These are phyloP conservation scores for Gambusia holbrooki DNA, from an alignment of 2,113 vertebrate species.

Conservation along the genomic window DNA sequence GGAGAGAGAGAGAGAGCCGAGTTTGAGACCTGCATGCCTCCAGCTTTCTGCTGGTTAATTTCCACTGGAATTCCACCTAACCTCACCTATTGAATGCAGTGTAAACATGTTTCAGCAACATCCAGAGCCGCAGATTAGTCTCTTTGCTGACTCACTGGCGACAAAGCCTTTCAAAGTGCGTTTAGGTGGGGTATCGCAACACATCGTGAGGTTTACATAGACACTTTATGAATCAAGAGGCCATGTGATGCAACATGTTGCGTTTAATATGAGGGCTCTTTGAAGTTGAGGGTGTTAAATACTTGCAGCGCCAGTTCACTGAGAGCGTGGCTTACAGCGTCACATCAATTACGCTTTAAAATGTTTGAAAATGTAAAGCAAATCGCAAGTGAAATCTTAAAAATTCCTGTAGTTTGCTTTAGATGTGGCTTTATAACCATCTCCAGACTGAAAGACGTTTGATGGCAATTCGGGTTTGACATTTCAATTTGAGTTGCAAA, in stretches of 20 bases:
- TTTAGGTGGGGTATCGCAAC: constrained; percentile 45
- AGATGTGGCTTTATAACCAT: no score
- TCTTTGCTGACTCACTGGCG: constrained; percentile 7
- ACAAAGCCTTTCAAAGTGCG: constrained; percentile 20
- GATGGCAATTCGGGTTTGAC: no score
- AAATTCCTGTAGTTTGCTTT: no score
- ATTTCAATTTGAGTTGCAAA: no score
- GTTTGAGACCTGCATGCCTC: constrained; percentile 36
- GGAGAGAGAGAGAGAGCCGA: neutral
- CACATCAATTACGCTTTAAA: neutral
- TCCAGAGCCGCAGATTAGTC: constrained; percentile 15
- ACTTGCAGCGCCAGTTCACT: constrained; percentile 53
- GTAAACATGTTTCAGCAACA: constrained; percentile 65
- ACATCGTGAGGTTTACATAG: constrained; percentile 51
- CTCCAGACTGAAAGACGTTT: no score
- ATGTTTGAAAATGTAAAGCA: neutral
- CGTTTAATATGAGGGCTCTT: constrained; percentile 59
- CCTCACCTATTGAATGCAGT: constrained; percentile 28
- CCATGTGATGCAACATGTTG: constrained; percentile 62
- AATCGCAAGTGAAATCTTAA: neutral
- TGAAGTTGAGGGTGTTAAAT: constrained; percentile 57
- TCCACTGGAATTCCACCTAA: constrained; percentile 50
- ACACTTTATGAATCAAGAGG: constrained; percentile 44
- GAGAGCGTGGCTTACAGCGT: constrained; percentile 4
- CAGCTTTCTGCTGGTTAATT: constrained; percentile 56